Base-by-base conservation (phyloP, 1,140 invertebrate genomes). In the Zaprionus tsacasi region DNA sequence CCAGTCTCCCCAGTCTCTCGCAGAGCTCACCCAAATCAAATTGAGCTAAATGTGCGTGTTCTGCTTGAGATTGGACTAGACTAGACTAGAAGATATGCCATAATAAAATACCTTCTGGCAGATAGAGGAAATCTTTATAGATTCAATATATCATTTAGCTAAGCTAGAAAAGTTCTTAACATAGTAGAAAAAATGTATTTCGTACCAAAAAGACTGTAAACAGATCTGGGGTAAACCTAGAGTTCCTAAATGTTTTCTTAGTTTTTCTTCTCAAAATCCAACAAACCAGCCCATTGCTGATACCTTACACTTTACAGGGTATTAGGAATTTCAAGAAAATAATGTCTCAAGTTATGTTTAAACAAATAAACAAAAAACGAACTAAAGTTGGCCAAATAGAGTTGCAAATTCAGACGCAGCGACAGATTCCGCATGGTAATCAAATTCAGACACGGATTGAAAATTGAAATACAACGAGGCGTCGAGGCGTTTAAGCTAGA, bases 361-460 rank as follows among this genome's bases (percentile, higher is more conserved):
- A 79, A 78, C 78, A 82, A 70, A 74, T 79, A 70, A 79, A 78
- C 78, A 82, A 70, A 74, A 82, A 85, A 83, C 73, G 73, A 64
- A 52, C 54, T 45, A 5, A 33, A 43, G 69, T 76, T 78, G 69
- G 70, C 83, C 83, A 88, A 88, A 88, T 87, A 74, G 85, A 88
- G 80, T 75, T 87, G 79, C 76, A 55, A 82, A 83, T 70, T 59
- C 65, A 57, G 56, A 64, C 59, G 64, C 59, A 45, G 43, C 21
- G 21, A 38, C 17, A 50, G 17, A 21, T 50, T 25, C 17, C 3
- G 17, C n/a, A 21, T 17, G 8, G 10, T 10, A 50, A 11, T 55
- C 52, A 67, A 56, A 63, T 52, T 68, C 52, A 60, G 56, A 57
- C 45, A 15, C 65, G 66, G 66, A 45, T 45, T 45, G n/a, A 79